Conservation (phyloP, 2,888 invertebrate genomes). For the Eremobia ochroleuca region DNA sequence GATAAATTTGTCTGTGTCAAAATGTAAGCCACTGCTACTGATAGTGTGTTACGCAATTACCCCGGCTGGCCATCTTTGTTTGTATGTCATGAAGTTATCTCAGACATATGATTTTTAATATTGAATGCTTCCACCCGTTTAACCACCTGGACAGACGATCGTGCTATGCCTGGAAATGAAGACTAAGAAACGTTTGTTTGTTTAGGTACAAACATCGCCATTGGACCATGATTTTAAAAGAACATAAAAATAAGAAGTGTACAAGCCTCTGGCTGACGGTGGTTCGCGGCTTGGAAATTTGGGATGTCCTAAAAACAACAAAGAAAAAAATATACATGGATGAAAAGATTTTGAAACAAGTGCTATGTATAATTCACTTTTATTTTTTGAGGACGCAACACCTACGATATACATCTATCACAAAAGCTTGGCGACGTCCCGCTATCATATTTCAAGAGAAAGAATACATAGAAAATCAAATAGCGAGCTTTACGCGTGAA, state of each 20-base stretch:
- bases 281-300: constrained; percentile 81
- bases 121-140: background rate
- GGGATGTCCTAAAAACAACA: constrained; percentile 78
- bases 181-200: constrained; percentile 1
- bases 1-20: background rate
- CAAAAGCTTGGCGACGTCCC: constrained; percentile 30
- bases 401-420: constrained; percentile 41
- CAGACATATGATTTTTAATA: too few species aligned
- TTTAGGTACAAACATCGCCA: constrained; percentile 82
- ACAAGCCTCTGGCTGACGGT: constrained; percentile 80
- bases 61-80: background rate
- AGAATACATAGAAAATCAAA: constrained; percentile 75
- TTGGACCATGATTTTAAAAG: constrained; percentile 85
- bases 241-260: constrained; percentile 76
- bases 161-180: background rate
- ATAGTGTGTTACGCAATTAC: too few species aligned
- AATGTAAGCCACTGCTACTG: background rate
- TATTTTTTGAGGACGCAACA: constrained; percentile 66
- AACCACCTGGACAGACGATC: background rate
- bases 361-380: constrained; percentile 80
- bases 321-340: constrained; percentile 75
- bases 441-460: constrained; percentile 75
- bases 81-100: background rate
- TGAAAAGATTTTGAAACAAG: constrained; percentile 74
- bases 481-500: constrained; percentile 72